phyloP scores from a whole-genome alignment of 2,888 invertebrate species.

The Drosophila barbarae region DNA sequence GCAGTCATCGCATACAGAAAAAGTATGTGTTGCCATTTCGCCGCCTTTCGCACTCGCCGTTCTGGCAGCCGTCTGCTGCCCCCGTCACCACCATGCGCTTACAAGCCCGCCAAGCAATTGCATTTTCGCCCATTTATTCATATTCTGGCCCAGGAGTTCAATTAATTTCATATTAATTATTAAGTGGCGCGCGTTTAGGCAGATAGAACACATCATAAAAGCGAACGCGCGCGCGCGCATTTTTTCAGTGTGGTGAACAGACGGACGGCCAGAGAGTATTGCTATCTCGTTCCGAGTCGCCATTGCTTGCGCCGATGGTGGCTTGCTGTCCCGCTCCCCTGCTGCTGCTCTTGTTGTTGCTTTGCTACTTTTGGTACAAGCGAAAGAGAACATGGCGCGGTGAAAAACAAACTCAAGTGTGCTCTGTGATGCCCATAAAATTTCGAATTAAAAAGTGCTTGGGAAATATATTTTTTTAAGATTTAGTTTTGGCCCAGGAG shows the following conservation, averaged over 20 bases:
- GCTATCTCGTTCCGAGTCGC: slow-evolving; percentile 56
- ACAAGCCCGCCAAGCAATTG: slow-evolving; percentile 10
- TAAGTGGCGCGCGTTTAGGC: slow-evolving; percentile 61
- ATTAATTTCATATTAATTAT: slow-evolving; percentile 55
- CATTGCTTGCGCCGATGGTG: slow-evolving; percentile 43
- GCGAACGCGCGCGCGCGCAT: slow-evolving; percentile 62
- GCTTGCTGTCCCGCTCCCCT: slow-evolving; percentile 37
- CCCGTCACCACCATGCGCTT: not conserved
- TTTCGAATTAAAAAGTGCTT: slow-evolving; percentile 18
- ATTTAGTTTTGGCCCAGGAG: slow-evolving; percentile 18
- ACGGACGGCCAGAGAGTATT: slow-evolving; percentile 33
- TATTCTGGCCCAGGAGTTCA: slow-evolving; percentile 29
- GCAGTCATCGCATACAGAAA: slow-evolving; percentile 66
- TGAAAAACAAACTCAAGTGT: slow-evolving; percentile 13
- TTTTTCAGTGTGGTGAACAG: slow-evolving; percentile 44
- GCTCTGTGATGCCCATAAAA: slow-evolving; percentile 12
- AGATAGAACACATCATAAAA: slow-evolving; percentile 15
- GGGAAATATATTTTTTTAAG: slow-evolving; percentile 1
- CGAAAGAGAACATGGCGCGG: slow-evolving; percentile 26
- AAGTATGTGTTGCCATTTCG: slow-evolving; percentile 69
- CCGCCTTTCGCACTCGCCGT: slow-evolving; percentile 50
- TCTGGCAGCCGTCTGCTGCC: slow-evolving; percentile 42
- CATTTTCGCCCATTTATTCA: slow-evolving; percentile 19
- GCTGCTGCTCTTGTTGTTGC: not conserved
- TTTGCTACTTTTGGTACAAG: slow-evolving; percentile 9